Base-by-base conservation (phyloP, 2,797 vertebrate species). In the Astyanax mexicanus region DNA sequence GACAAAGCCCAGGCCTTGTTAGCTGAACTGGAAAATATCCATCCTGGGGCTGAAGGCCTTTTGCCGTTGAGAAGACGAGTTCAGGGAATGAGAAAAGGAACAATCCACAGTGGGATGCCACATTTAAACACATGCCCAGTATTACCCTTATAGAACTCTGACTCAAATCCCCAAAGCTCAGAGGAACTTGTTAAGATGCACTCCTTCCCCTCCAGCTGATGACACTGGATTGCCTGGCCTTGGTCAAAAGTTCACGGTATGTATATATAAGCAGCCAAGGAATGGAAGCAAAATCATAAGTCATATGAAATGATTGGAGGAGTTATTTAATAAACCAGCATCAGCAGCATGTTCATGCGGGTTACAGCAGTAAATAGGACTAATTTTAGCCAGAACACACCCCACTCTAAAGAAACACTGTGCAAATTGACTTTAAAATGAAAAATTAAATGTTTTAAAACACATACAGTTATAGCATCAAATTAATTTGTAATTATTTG, bases 181-280 rank as follows among this genome's bases (percentile, higher is more conserved):
- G 88, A 95, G 96, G 96, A 96, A 97, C 96, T 97, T 97, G 96
- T 97, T 98, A 98, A 88, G 95, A 95, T 88, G 88, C 86, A 92
- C 42, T 75, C 88, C 85, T 81, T 94, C 93, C 70, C 57, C 57
- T 72, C 90, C 87, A 89, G 88, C 84, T 90, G 92, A 92, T 95
- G 95, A 96, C 96, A 94, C 95, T 95, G 89, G 94, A 94, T 93
- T 92, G 92, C 92, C 90, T 95, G 89, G 89, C 91, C 91, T 91
- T 95, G 95, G 95, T 97, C 96, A 96, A 95, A 97, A 95, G 95
- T 96, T 97, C 95, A 96, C 93, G 91, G 91, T 89, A 92, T 95
- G 94, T 92, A 95, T 95, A 96, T 95, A n/a, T n/a, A n/a, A n/a
- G 93, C 90, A 94, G 90, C 91, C 88, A 89, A 93, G 92, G 29